Evolutionary conservation across 2,888 invertebrate genomes (phyloP), one percentile per base, ranked within the genome.

Genomic region (Mythimna ferrago): DNA sequence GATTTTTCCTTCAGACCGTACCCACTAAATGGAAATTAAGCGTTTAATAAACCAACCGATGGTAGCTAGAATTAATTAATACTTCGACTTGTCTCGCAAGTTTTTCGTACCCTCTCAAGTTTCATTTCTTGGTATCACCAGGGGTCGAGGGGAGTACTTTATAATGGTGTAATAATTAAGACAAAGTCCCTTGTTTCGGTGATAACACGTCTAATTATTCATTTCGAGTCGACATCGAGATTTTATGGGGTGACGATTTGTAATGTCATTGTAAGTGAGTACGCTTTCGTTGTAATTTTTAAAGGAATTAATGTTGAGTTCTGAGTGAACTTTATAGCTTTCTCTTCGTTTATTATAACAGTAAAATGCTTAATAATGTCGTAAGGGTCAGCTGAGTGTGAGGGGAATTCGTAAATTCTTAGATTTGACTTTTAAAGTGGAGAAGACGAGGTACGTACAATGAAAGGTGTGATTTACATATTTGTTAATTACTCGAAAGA

Each of bases 141-240:
- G 88, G 93, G 93, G 93, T 93, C 92, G 92, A 87, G 92, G 92
- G 93, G 93, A 91, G 90, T 84, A 91, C 89, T 93, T 93, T 93
- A 92, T 94, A 95, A 96, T 94, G 95, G 93, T 91, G 93, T 88
- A 90, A 95, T 95, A 95, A 96, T 95, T 95, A 95, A 96, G 94
- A 94, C 93, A 92, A 93, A 95, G 92, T 89, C 93, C 90, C 92
- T 94, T 93, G 93, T 94, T 94, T 92, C 83, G 85, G 79, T 89
- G 92, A 92, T 92, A 93, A 93, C 90, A 89, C 88, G 76, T 83
- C 93, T 95, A 95, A 95, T 95, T 94, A 94, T 95, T 94, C 93
- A 93, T 94, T 93, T 92, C 88, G 84, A 89, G 86, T 90, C 89
- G 89, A 93, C 93, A 92, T 88, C 85, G 90, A 88, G 93, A 91